Conservation (phyloP, 2,888 invertebrate genomes). For the Mythimna ferrago region DNA sequence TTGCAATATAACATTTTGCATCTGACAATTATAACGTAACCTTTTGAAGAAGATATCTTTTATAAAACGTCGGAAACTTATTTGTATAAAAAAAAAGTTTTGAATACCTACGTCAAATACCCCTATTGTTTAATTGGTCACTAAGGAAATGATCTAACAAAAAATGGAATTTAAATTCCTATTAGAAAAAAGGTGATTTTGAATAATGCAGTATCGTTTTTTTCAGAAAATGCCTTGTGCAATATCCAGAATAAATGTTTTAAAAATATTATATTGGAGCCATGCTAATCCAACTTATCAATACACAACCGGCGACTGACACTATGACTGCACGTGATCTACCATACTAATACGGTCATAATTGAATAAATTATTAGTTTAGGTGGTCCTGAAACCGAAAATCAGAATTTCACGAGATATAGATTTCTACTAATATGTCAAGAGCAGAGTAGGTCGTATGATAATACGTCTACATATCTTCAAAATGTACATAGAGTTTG, state of each 20-base stretch:
- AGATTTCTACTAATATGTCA: neutral
- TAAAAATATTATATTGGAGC: neutral
- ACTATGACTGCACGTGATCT: neutral
- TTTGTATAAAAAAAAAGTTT: no score
- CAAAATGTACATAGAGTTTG: constrained; percentile 2
- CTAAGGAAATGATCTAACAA: constrained; percentile 3
- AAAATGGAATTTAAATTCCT: neutral
- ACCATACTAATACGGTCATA: neutral
- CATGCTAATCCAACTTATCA: neutral
- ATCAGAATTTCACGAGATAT: neutral
- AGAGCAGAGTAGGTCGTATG: neutral
- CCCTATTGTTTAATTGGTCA: neutral
- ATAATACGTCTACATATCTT: neutral
- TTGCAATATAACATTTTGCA: no score
- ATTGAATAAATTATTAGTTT: neutral
- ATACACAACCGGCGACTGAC: neutral
- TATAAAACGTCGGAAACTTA: no score
- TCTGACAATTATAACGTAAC: no score
- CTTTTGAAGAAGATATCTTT: no score
- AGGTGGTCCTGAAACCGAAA: neutral
- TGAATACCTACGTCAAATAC: neutral
- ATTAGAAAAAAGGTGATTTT: constrained; percentile 22
- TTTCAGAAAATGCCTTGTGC: neutral
- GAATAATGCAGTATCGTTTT: neutral
- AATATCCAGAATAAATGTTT: neutral